Percentiles rank a stretch among this genome's conserved stretches.
Conservation (phyloP, 2,797 vertebrate species). For the Acrocephalus scirpaceus region DNA sequence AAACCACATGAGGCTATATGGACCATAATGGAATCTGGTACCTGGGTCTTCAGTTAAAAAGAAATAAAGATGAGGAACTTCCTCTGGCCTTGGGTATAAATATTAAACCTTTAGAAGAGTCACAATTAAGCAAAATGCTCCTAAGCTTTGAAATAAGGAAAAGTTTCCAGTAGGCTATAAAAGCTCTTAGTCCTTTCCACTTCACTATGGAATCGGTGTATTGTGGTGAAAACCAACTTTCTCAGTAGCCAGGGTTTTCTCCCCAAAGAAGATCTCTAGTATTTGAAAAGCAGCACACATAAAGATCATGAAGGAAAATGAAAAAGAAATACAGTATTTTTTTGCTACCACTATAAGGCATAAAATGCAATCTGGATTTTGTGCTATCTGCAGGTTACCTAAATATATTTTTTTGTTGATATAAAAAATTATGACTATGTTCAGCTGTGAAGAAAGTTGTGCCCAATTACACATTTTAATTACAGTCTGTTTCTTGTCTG, state of each 20-base stretch:
- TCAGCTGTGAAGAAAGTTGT: background rate
- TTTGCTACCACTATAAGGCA: background rate
- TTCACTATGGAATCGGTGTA: background rate
- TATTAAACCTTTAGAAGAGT: background rate
- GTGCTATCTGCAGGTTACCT: background rate
- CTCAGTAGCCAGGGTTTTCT: background rate
- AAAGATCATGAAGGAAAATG: background rate
- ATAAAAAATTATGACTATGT: background rate
- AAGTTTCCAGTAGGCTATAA: background rate
- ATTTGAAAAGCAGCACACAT: background rate
- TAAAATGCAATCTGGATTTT: background rate
- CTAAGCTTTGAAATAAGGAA: background rate
- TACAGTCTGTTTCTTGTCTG: background rate
- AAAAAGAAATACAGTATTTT: background rate
- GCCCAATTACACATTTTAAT: background rate
- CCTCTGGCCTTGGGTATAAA: background rate
- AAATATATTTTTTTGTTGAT: background rate
- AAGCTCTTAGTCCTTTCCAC: background rate
- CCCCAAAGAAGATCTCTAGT: background rate
- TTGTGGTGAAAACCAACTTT: background rate
- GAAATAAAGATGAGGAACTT: background rate
- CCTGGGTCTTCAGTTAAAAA: background rate
- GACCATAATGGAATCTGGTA: background rate
- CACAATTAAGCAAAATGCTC: background rate
- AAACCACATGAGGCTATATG: background rate